phyloP scores from a whole-genome alignment of 2,888 invertebrate genomes.

The Capitulum mitella region DNA sequence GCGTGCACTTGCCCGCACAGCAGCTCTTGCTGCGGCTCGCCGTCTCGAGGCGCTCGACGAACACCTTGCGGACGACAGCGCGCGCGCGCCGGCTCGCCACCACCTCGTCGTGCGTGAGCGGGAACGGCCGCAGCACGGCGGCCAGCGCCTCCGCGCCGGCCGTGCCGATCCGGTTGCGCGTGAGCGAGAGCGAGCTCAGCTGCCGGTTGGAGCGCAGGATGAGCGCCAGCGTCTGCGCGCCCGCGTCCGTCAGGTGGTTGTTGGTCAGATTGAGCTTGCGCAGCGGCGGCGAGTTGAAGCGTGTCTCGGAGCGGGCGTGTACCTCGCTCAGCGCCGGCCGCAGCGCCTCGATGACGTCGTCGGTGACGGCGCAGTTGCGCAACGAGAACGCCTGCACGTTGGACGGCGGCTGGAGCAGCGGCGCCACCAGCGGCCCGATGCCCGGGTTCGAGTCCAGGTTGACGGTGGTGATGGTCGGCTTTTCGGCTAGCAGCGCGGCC shows the following conservation, averaged over 20 bases:
- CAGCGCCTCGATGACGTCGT: neutral
- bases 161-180: neutral
- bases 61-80: neutral
- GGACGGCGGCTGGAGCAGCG: neutral
- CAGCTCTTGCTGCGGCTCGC: neutral
- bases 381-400: neutral
- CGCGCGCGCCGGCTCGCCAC: neutral
- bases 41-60: neutral
- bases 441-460: slow-evolving; percentile 7
- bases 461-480: neutral
- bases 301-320: neutral
- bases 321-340: neutral
- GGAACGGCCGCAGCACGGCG: neutral
- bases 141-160: neutral
- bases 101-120: neutral
- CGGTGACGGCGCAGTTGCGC: neutral
- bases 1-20: neutral
- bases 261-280: neutral
- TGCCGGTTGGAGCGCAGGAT: neutral
- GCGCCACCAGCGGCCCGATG: neutral
- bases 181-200: neutral
- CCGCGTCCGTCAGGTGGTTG: neutral
- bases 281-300: neutral
- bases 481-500: neutral
- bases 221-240: neutral